Percentiles rank a stretch among this genome's conserved stretches.
These are phyloP conservation scores for Otocyon megalotis DNA, from an alignment of 2,113 vertebrate species.

Conservation along the genomic window DNA sequence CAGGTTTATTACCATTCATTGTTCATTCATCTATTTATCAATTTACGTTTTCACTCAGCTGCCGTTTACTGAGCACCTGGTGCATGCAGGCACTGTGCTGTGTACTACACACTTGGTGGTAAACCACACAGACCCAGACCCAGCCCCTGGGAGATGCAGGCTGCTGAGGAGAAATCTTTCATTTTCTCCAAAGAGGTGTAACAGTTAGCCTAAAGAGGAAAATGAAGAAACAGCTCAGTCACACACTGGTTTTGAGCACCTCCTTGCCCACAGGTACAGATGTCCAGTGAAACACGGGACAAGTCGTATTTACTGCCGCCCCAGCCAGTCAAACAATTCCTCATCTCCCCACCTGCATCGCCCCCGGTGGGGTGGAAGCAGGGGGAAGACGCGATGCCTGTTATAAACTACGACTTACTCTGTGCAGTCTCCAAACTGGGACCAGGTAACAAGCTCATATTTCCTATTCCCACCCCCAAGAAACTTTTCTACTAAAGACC, in stretches of 20 bases:
- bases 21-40: fast-evolving
- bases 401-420: constrained; percentile 97
- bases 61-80: background rate
- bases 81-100: fast-evolving
- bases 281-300: constrained; percentile 91
- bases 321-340: constrained; percentile 95
- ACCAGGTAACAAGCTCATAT: constrained; percentile 89
- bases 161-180: background rate
- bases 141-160: background rate
- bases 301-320: constrained; percentile 96
- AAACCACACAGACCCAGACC: background rate
- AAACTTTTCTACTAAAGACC: background rate
- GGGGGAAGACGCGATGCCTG: constrained; percentile 94
- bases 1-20: background rate
- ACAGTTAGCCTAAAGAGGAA: background rate
- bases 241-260: background rate
- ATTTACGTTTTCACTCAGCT: background rate
- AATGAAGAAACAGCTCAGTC: background rate
- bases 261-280: constrained; percentile 89
- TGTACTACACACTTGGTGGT: background rate
- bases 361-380: constrained; percentile 98
- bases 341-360: constrained; percentile 97
- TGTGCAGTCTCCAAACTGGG: constrained; percentile 98
- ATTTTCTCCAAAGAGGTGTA: background rate
- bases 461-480: background rate